Evolutionary conservation across 2,888 invertebrate species (phyloP), one percentile per base, ranked within the genome.

Genomic region (Nymphalis c-album): DNA sequence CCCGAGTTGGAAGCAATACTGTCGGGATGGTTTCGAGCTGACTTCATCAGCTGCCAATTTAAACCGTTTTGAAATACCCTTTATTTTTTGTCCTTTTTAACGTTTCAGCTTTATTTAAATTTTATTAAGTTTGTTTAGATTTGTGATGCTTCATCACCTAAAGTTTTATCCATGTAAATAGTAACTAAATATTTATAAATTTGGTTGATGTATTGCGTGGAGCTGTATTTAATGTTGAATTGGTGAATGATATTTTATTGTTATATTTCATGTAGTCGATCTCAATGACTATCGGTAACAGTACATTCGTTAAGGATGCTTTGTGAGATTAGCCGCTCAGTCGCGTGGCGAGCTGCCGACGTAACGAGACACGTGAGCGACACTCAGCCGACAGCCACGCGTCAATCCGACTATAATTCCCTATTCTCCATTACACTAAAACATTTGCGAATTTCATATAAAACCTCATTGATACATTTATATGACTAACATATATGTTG

Each of bases 331-430:
- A 63, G 68, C 68, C 86, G 69, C 77, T 73, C 16, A 57, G 74
- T 58, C 73, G 77, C 74, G 78, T 76, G 76, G 84, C 76, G 84
- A 81, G 86, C 86, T 85, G 82, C 78, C 85, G 85, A 85, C 85
- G 79, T 90, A 89, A 91, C 88, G 81, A 83, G 90, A 90, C 89
- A 83, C 78, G 78, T 79, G 88, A 87, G 80, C 79, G 90, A 90
- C 87, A 82, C 82, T 72, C 81, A 82, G 79, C 77, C 84, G 89
- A 88, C 88, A 81, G 81, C 75, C 88, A 85, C 87, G 87, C 80
- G 86, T 67, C 50, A 60, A 55, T 61, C 69, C 73, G 73, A 78
- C 77, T 71, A 68, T 75, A 74, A 76, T 76, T 73, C 76, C 71
- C 74, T 71, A 73, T 70, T 71, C 63, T 63, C 68, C 64, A 64